Evolutionary conservation across 1,140 invertebrate species (phyloP), one percentile per base, ranked within the genome.

Genomic region (Pectinophora gossypiella): DNA sequence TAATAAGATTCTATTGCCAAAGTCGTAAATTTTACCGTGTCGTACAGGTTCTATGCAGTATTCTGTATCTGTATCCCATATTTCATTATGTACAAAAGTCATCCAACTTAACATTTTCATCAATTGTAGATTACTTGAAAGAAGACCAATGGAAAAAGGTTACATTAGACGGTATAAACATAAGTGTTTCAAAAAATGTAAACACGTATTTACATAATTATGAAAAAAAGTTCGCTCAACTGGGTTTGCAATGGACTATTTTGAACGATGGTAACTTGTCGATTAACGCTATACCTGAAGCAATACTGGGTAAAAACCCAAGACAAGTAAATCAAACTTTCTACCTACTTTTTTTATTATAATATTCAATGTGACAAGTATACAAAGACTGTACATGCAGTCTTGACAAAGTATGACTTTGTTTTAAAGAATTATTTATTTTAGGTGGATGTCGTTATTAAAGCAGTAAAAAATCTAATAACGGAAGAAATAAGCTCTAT

Each of bases 261-360:
- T 27, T 62, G 16, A 57, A 64, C 32, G 54, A 67, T 22, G 44
- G 36, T 35, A 54, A 68, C 54, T 61, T 86, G 19, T 49, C 57
- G 3, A 45, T 86, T 4, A 64, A 54, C 59, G 57, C 59, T 57
- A 70, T 83, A 56, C 83, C 80, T 13, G 55, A 74, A 58, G 80
- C 83, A 1, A 77, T 86, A 48, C 44, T 78, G 22, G 80, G 83
- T n/a, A 81, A 78, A 64, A 61, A 74, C 57, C 55, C 53, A 6
- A 72, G 80, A 64, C 66, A 71, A 67, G 78, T 83, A 72, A n/a
- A 68, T 20, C 3, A 44, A 20, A 20, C 1, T 2, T 40, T 32
- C 22, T 10, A 23, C 10, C 22, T 5, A 7, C 2, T n/a, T 3
- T 32, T n/a, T 12, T 32, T 32, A 3, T 32, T 32, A 32, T 32